Percentiles rank a stretch among this genome's conserved stretches.
phyloP scores from a whole-genome alignment of 2,113 vertebrate species.

The Geothlypis trichas region DNA sequence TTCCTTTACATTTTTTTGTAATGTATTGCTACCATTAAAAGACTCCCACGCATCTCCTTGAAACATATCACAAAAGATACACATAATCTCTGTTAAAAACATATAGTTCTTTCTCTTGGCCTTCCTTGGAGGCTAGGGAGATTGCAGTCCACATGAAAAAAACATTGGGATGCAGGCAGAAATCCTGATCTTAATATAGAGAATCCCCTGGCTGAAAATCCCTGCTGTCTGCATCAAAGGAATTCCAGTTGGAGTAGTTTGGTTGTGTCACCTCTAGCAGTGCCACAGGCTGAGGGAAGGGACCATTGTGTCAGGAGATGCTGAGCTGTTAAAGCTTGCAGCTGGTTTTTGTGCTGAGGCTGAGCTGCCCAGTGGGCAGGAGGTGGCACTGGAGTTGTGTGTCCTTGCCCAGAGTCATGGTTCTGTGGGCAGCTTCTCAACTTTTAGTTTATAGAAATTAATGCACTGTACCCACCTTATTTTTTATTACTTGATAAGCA shows the following conservation, averaged over 20 bases:
- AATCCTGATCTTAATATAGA: background rate
- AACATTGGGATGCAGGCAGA: background rate
- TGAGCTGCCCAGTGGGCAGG: background rate
- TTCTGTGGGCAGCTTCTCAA: background rate
- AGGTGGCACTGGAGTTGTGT: accelerated
- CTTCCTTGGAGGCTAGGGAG: background rate
- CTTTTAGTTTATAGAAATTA: background rate
- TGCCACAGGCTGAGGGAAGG: background rate
- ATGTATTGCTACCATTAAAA: background rate
- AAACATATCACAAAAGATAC: background rate
- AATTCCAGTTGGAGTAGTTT: background rate
- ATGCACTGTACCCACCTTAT: background rate
- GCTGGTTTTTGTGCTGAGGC: background rate
- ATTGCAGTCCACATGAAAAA: background rate
- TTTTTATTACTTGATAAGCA: background rate
- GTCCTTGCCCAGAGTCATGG: accelerated
- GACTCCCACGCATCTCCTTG: background rate
- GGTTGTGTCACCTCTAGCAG: background rate
- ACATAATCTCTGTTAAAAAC: background rate
- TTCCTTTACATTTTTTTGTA: background rate
- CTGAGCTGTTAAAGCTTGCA: background rate
- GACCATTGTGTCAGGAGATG: background rate
- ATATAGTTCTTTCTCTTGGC: background rate
- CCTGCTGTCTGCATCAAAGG: background rate
- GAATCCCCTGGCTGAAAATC: background rate